Base-by-base conservation (phyloP, 2,797 vertebrate species). In the Sphenopsis melanotis region DNA sequence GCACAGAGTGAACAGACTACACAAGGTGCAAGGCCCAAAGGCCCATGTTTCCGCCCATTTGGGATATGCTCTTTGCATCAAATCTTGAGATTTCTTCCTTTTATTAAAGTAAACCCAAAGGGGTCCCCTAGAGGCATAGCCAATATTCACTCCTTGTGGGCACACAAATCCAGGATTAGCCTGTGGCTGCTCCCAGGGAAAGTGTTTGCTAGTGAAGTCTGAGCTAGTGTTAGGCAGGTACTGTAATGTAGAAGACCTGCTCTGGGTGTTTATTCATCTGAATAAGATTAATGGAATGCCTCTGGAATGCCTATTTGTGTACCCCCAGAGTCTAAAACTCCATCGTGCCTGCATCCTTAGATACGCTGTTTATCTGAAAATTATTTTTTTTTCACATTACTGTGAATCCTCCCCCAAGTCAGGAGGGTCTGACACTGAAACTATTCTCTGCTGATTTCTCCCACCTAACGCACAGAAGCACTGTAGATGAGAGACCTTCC, bases 21-120 rank as follows among this genome's bases (percentile, higher is more conserved):
- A 65, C 68, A 90, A 95, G 95, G 92, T 96, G 87, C 89, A 81
- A 84, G 87, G 75, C 94, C 95, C 80, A 93, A 87, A 97, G 91
- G 85, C 83, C 93, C 37, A 4, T 52, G 70, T 91, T 87, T 90
- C 80, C 94, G 74, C 53, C 77, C 47, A 52, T 66, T 71, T 77
- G 93, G 87, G 93, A 88, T 94, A 93, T 92, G 70, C 81, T 89
- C 88, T 83, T 94, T 93, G 66, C 83, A 78, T 85, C 92, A 93
- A 94, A 94, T 94, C 93, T 94, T 94, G 90, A 96, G 87, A 93
- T 77, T 82, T 93, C 88, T 76, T 50, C 60, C 72, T 90, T 87
- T 95, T 96, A 92, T 89, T 90, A 90, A 96, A 95, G 86, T 94
- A 94, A 95, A 78, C 89, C 81, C 75, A n/a, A 88, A 92, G 89